These are phyloP conservation scores for Trachythela sp. DNA, from an alignment of 64 coral and sea anemone genomes.

Conservation along the genomic window DNA sequence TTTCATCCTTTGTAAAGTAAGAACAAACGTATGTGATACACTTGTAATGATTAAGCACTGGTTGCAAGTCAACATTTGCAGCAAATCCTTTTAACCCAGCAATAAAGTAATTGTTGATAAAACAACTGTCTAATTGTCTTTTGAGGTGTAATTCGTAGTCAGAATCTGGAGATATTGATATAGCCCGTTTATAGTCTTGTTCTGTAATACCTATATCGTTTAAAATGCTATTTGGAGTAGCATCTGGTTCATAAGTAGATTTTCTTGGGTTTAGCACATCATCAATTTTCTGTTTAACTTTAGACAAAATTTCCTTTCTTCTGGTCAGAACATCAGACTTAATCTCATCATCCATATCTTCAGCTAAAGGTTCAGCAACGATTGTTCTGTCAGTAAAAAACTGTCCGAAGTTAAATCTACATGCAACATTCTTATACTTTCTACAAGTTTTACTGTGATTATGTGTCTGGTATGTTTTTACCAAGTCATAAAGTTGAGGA, in stretches of 20 bases:
- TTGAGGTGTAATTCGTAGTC: not conserved
- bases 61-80: slow-evolving; percentile 16
- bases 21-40: slow-evolving; percentile 12
- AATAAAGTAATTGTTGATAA: slow-evolving; percentile 20
- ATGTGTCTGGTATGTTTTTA: not conserved
- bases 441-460: not conserved
- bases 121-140: slow-evolving; percentile 17
- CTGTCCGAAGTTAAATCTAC: not conserved
- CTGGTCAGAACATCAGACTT: not conserved
- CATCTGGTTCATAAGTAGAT: not conserved
- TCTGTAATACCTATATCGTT: not conserved
- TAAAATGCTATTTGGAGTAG: not conserved
- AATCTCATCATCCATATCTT: not conserved
- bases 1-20: slow-evolving; percentile 22
- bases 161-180: slow-evolving; percentile 18
- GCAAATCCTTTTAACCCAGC: slow-evolving; percentile 18
- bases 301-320: not conserved
- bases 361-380: not conserved
- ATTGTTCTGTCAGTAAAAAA: slow-evolving; percentile 5
- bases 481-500: not conserved
- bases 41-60: not conserved
- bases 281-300: slow-evolving; percentile 12
- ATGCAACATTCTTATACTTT: not conserved
- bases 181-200: not conserved
- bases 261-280: not conserved